Evolutionary conservation across 2,797 vertebrate genomes (phyloP).

Genomic region (Sebastes minor): DNA sequence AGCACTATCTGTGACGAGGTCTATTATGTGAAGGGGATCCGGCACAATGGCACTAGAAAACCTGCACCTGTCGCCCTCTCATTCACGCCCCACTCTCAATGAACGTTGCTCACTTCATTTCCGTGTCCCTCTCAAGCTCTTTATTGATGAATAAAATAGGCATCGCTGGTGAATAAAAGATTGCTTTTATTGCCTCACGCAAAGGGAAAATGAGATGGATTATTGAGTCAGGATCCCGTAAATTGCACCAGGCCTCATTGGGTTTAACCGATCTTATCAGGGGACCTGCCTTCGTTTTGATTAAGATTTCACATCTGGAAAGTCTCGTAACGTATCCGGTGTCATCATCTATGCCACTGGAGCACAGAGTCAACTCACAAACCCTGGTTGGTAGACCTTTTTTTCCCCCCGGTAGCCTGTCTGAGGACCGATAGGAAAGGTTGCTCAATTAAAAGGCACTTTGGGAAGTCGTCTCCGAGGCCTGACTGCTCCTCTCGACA

Average conservation of each 20-base stretch:
- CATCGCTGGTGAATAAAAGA: slow-evolving; percentile 52
- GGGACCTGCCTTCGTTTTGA: slow-evolving; percentile 41
- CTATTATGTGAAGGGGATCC: slow-evolving; percentile 50
- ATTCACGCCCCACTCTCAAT: slow-evolving; percentile 53
- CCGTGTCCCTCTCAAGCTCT: slow-evolving; percentile 56
- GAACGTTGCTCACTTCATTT: slow-evolving; percentile 64
- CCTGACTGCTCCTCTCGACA: slow-evolving; percentile 4
- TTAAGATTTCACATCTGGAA: slow-evolving; percentile 70
- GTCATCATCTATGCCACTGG: slow-evolving; percentile 44
- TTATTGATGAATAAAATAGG: slow-evolving; percentile 71
- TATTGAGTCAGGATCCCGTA: slow-evolving; percentile 53
- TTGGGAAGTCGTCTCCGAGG: slow-evolving; percentile 46
- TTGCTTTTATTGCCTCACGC: slow-evolving; percentile 65
- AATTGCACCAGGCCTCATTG: slow-evolving; percentile 66
- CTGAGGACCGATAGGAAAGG: slow-evolving; percentile 32
- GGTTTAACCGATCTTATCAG: slow-evolving; percentile 61
- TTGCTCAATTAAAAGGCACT: slow-evolving; percentile 59
- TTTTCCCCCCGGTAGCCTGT: neutral
- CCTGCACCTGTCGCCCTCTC: slow-evolving; percentile 59
- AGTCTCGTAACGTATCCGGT: slow-evolving; percentile 18
- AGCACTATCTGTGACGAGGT: slow-evolving; percentile 40
- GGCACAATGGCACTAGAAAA: slow-evolving; percentile 51
- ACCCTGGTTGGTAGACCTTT: neutral
- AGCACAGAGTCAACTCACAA: slow-evolving; percentile 49
- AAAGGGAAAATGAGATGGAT: slow-evolving; percentile 68